Evolutionary conservation across 2,113 vertebrate species (phyloP).

Genomic region (Mixornis gularis): DNA sequence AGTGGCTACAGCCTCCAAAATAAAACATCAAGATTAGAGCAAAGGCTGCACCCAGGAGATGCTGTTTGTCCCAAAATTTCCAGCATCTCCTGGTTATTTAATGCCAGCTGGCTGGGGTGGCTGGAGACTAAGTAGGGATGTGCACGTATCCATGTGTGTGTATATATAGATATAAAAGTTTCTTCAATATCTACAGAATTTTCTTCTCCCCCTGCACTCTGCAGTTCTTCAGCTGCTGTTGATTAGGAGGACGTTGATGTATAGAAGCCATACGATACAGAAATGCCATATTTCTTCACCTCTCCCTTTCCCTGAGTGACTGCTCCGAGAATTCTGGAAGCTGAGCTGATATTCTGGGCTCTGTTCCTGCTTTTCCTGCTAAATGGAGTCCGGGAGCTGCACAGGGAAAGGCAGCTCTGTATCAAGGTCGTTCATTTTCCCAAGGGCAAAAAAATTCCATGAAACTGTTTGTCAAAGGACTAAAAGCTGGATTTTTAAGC

Average conservation of each 20-base stretch:
- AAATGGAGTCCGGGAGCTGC: background rate
- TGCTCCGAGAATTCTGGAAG: background rate
- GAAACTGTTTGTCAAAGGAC: background rate
- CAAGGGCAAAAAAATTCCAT: background rate
- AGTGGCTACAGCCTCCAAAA: background rate
- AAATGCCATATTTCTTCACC: background rate
- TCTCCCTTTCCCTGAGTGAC: background rate
- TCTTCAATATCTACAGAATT: background rate
- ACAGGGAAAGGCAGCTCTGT: background rate
- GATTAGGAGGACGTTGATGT: background rate
- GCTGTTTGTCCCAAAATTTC: background rate
- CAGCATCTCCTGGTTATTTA: background rate
- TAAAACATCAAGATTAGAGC: background rate
- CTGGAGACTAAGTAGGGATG: background rate
- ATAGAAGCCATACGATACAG: background rate
- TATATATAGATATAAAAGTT: background rate
- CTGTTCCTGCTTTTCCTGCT: background rate
- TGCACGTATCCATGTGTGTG: accelerated
- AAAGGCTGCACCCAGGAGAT: background rate
- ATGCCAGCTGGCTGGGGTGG: background rate
- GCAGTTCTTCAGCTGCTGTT: background rate
- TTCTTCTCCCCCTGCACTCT: background rate
- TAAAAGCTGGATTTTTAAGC: background rate
- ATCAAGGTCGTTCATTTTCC: background rate
- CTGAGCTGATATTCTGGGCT: background rate